Evolutionary conservation across 2,797 vertebrate genomes (phyloP).

Genomic region (Oryzias dopingdopingensis): DNA sequence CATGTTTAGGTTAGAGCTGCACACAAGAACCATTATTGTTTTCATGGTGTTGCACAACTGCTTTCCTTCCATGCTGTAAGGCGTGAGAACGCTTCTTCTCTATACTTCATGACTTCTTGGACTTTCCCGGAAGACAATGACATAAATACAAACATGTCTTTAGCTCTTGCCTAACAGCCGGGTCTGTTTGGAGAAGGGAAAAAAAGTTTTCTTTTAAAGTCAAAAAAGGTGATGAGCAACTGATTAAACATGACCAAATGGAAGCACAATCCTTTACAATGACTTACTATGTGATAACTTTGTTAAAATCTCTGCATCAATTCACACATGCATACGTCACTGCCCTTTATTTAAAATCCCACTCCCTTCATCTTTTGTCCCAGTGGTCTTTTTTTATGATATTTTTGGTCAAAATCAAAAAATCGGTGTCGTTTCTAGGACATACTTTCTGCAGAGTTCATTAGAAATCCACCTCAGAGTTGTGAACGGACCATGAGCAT

Average conservation of each 20-base stretch:
- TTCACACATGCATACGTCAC: too few species aligned
- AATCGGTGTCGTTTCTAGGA: too few species aligned
- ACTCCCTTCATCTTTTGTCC: too few species aligned
- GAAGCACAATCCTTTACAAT: slow-evolving; percentile 23
- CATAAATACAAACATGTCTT: slow-evolving; percentile 45
- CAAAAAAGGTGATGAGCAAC: slow-evolving; percentile 15
- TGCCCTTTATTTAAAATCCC: too few species aligned
- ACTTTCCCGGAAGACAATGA: slow-evolving; percentile 32
- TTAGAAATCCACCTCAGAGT: too few species aligned
- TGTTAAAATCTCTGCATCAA: too few species aligned
- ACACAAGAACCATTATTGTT: slow-evolving; percentile 11
- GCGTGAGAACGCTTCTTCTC: slow-evolving; percentile 8
- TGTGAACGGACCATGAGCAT: too few species aligned
- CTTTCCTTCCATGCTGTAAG: too few species aligned
- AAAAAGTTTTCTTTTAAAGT: slow-evolving; percentile 5
- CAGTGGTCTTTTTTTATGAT: too few species aligned
- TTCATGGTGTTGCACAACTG: slow-evolving; percentile 9
- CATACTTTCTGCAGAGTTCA: too few species aligned
- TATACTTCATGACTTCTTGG: slow-evolving; percentile 16
- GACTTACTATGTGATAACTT: too few species aligned
- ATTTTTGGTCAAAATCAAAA: too few species aligned
- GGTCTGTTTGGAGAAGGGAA: slow-evolving; percentile 8
- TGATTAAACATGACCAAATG: slow-evolving; percentile 42
- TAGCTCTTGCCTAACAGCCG: slow-evolving; percentile 37
- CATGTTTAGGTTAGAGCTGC: slow-evolving; percentile 15